Conservation (phyloP, 2,888 invertebrate species). For the Archaeoteleia sp. region DNA sequence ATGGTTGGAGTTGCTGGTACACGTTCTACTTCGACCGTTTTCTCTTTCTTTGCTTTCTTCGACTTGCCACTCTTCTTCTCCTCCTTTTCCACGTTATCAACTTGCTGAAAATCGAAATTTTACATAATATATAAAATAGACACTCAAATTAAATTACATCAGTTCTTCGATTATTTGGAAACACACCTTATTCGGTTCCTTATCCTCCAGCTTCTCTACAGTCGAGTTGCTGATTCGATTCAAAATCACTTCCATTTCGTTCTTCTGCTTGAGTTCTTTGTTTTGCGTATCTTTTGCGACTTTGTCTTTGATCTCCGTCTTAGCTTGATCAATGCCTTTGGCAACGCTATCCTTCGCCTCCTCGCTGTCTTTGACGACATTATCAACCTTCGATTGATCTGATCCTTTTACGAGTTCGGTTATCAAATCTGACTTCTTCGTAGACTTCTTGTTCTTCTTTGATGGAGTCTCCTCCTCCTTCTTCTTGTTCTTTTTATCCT, state of each 20-base stretch:
- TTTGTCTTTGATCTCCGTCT: conserved; percentile 75
- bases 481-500: conserved; percentile 84
- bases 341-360: conserved; percentile 75
- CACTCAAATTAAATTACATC: conserved; percentile 8
- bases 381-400: conserved; percentile 65
- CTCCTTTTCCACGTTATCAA: conserved; percentile 68
- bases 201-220: conserved; percentile 56
- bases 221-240: conserved; percentile 66
- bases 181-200: conserved; percentile 58
- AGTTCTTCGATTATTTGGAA: neutral
- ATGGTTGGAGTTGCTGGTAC: conserved; percentile 34
- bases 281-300: conserved; percentile 76
- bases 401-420: conserved; percentile 72
- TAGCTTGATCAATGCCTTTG: conserved; percentile 73
- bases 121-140: conserved; percentile 10
- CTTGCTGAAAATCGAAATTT: conserved; percentile 47
- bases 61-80: conserved; percentile 73
- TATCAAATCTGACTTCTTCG: conserved; percentile 76
- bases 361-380: conserved; percentile 74
- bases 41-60: conserved; percentile 70
- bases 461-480: conserved; percentile 77
- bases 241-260: conserved; percentile 70
- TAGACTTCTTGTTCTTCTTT: conserved; percentile 77
- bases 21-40: conserved; percentile 64
- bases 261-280: conserved; percentile 75